Evolutionary conservation across 2,797 vertebrate species (phyloP), one percentile per base, ranked within the genome.

Genomic region (Gymnothorax reevesii): DNA sequence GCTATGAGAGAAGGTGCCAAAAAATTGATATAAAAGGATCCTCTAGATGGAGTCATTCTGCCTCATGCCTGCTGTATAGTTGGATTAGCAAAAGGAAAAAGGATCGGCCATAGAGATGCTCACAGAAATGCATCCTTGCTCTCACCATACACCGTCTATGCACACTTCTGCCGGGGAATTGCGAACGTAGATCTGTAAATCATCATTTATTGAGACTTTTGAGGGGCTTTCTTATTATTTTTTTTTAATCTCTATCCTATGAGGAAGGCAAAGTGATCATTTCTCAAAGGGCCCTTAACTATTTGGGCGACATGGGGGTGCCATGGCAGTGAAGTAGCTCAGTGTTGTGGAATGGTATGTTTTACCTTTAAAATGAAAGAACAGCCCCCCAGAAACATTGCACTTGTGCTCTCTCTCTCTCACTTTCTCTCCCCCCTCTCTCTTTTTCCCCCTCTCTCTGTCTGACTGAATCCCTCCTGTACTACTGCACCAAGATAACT

Each of bases 11-110:
- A 5, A 8, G 20, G 77, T 55, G 52, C 4, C 22, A 17, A 10
- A 73, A 73, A 73, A 73, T 15, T 3, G 4, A 27, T n/a, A 87
- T 92, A 89, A 86, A 89, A 92, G 57, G 88, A 42, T 88, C 94
- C 95, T 94, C 91, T 95, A 96, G 95, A 95, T 95, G 95, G 96
- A 93, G 92, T 90, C 93, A 95, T 91, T 94, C 92, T 95, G 92
- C 93, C 92, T 87, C 15, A 57, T 49, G 84, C 10, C 90, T 92
- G 84, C 90, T 62, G 49, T 52, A 57, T 33, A 60, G 77, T 82
- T 57, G 15, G 15, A 2, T 9, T 27, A 73, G 89, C 88, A 27
- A 49, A 52, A 85, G 87, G 77, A 87, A 83, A 83, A 80, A 60
- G 90, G 73, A 88, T 77, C 13, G 87, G 89, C 83, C 87, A 87